phyloP scores from a whole-genome alignment of 1,140 invertebrate species.

The Ceratosolen solmsi region DNA sequence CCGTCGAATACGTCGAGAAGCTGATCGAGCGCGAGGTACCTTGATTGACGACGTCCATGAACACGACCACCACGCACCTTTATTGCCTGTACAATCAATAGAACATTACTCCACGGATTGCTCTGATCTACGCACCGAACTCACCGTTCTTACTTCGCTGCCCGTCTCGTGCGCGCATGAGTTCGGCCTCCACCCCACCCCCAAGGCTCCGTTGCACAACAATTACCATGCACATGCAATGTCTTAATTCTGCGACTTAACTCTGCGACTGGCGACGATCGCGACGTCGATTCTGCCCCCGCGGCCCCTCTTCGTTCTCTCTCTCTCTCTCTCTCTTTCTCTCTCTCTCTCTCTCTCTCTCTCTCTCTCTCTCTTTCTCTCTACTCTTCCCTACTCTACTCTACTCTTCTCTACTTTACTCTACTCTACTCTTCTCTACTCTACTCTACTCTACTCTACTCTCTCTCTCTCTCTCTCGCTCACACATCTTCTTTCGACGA shows the following conservation, averaged over 20 bases:
- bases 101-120: neutral
- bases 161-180: neutral
- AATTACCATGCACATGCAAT: constrained; percentile 17
- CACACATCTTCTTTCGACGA: too few relatives aligned
- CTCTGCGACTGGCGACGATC: neutral
- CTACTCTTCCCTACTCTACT: too few relatives aligned
- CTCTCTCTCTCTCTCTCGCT: too few relatives aligned
- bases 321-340: too few relatives aligned
- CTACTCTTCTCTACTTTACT: too few relatives aligned
- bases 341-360: too few relatives aligned
- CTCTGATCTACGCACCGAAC: constrained; percentile 8
- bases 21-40: constrained; percentile 95
- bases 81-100: constrained; percentile 10
- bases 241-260: neutral
- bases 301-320: too few relatives aligned
- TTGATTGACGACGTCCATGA: constrained; percentile 45
- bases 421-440: too few relatives aligned
- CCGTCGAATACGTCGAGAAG: constrained; percentile 94
- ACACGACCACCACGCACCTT: neutral
- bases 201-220: constrained; percentile 31
- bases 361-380: too few relatives aligned
- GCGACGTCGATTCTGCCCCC: too few relatives aligned
- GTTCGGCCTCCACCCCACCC: neutral
- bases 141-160: neutral
- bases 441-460: too few relatives aligned